These are phyloP conservation scores for Drosophila murphyi DNA, from an alignment of 1,140 invertebrate genomes.

Conservation along the genomic window DNA sequence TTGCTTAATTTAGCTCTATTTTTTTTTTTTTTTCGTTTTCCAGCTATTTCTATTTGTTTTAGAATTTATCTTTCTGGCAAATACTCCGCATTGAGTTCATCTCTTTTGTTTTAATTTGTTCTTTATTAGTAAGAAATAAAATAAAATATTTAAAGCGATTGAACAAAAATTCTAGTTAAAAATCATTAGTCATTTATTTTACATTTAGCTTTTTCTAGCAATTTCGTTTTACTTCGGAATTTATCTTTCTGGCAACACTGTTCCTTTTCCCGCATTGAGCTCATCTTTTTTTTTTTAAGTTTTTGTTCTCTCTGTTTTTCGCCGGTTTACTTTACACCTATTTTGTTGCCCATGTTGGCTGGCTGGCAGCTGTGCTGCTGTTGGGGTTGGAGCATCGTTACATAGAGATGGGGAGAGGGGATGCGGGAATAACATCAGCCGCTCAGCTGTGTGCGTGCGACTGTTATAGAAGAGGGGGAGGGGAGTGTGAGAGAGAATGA, in stretches of 20 bases:
- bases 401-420: background rate
- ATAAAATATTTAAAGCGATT: too few relatives aligned
- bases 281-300: constrained; percentile 60
- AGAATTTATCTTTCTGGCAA: background rate
- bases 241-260: constrained; percentile 1
- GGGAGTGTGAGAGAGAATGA: constrained; percentile 24
- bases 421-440: constrained; percentile 27
- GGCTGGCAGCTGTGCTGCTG: constrained; percentile 68
- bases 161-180: too few relatives aligned
- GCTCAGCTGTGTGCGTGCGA: constrained; percentile 74
- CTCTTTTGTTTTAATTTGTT: constrained; percentile 51
- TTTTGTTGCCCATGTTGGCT: constrained; percentile 57
- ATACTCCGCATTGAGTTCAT: constrained; percentile 47
- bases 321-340: constrained; percentile 74
- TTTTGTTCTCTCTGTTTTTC: constrained; percentile 57
- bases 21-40: background rate
- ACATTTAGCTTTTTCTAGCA: background rate
- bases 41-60: constrained; percentile 19
- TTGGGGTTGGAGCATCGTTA: background rate
- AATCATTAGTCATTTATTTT: too few relatives aligned
- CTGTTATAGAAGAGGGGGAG: constrained; percentile 3
- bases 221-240: constrained; percentile 2
- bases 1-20: too few relatives aligned
- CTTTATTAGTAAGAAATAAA: background rate
- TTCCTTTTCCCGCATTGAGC: constrained; percentile 45